A percentile compares a stretch with the other conserved stretches of the same genome.
These are phyloP conservation scores for Apodemia duryi DNA, from an alignment of 2,888 invertebrate genomes.

Conservation along the genomic window DNA sequence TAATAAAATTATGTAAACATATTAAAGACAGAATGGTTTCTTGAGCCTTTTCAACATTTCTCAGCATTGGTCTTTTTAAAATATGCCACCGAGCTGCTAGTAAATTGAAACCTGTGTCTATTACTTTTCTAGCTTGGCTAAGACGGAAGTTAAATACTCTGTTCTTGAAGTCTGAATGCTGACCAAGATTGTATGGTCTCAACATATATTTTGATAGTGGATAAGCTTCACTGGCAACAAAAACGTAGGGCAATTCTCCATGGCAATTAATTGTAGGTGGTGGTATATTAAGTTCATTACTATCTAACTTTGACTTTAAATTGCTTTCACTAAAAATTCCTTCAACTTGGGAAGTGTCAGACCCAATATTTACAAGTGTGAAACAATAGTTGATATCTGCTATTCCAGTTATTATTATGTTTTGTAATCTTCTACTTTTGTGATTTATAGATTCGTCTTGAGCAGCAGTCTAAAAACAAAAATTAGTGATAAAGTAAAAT, in stretches of 20 bases:
- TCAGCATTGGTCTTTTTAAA: constrained; percentile 1
- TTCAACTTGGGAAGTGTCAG: background rate
- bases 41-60: background rate
- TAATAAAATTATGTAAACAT: constrained; percentile 6
- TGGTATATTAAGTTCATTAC: constrained; percentile 5
- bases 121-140: constrained; percentile 2
- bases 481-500: background rate
- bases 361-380: background rate
- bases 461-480: background rate
- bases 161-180: background rate
- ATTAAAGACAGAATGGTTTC: background rate
- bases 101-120: background rate
- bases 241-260: background rate
- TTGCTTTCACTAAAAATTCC: background rate
- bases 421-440: background rate
- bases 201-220: background rate
- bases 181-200: background rate
- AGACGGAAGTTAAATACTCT: constrained; percentile 8
- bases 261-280: background rate
- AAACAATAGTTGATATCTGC: background rate
- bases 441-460: background rate
- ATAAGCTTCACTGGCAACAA: constrained; percentile 4
- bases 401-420: background rate
- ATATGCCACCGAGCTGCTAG: constrained; percentile 4
- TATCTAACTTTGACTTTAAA: background rate